Base-by-base conservation (phyloP, 2,113 vertebrate genomes). In the Myotis lucifugus region DNA sequence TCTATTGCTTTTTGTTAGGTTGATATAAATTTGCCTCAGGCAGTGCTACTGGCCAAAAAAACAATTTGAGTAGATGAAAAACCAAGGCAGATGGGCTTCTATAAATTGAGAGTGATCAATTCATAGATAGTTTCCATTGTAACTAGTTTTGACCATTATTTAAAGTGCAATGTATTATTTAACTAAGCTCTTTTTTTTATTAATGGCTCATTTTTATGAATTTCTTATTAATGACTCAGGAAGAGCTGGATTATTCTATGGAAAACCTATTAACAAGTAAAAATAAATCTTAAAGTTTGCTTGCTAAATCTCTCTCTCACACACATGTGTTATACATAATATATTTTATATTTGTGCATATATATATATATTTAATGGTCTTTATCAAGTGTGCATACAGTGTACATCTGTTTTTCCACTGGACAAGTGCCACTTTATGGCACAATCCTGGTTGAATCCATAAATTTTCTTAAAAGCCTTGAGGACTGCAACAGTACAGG, bases 11-110 rank as follows among this genome's bases (percentile, higher is more conserved):
- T 97, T 96, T 97, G 97, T 97, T 97, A 97, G 27, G 93, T 97
- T 98, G 96, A 97, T 98, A 76, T 95, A 97, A 95, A 96, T 96
- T 97, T 97, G 98, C 98, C 97, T 97, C 48, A 74, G 98, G 98
- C 97, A 93, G 54, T 89, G 96, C 98, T 97, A 91, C 74, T 50
- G 97, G 98, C 97, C 96, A 88, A 95, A 88, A 88, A 97, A 97
- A 96, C 73, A 87, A 93, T 98, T 97, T 82, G 96, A 98, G 77
- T 95, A 96, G 88, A 96, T 95, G 96, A 97, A 97, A 98, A 95
- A 54, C 72, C 61, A 88, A 92, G 69, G 93, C 90, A 97, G 92
- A 97, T 97, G 93, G 73, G 81, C 64, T 85, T 94, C 96, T 97
- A n/a, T 96, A 96, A 97, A 37, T 97, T 91, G 19, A 89, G 32